phyloP scores from a whole-genome alignment of 2,888 invertebrate species.

The Tinea semifulvella region DNA sequence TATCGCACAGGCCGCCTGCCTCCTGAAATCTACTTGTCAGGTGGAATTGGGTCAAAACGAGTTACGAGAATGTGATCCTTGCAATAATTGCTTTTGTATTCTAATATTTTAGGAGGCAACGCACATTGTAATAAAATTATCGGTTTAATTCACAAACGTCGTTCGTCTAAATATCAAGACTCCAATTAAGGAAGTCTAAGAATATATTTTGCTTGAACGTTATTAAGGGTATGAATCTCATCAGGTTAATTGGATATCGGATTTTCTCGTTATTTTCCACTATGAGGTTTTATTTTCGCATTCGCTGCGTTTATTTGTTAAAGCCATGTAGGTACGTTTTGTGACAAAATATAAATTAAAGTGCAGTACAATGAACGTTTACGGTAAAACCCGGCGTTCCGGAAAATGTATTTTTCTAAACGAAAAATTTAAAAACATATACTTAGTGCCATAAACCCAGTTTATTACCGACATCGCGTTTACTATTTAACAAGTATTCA shows the following conservation, averaged over 20 bases:
- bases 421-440: background rate
- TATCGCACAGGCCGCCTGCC: conserved; percentile 4
- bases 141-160: too few relatives aligned
- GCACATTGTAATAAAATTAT: too few relatives aligned
- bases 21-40: conserved; percentile 9
- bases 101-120: background rate
- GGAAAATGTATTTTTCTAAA: background rate
- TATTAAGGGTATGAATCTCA: background rate
- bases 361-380: background rate
- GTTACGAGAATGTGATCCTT: conserved; percentile 9
- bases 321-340: background rate
- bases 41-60: conserved; percentile 11
- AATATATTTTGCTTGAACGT: background rate
- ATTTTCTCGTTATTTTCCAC: background rate
- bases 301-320: background rate
- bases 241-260: background rate
- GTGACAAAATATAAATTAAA: background rate
- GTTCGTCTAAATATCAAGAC: too few relatives aligned
- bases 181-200: too few relatives aligned
- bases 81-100: conserved; percentile 6
- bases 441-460: background rate
- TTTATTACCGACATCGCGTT: background rate
- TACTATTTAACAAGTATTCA: background rate
- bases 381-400: conserved; percentile 8
- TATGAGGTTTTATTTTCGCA: background rate